Percentiles rank a stretch among this genome's conserved stretches.
phyloP scores from a whole-genome alignment of 64 coral and sea anemone genomes.

The Stichodactyla mertensii region DNA sequence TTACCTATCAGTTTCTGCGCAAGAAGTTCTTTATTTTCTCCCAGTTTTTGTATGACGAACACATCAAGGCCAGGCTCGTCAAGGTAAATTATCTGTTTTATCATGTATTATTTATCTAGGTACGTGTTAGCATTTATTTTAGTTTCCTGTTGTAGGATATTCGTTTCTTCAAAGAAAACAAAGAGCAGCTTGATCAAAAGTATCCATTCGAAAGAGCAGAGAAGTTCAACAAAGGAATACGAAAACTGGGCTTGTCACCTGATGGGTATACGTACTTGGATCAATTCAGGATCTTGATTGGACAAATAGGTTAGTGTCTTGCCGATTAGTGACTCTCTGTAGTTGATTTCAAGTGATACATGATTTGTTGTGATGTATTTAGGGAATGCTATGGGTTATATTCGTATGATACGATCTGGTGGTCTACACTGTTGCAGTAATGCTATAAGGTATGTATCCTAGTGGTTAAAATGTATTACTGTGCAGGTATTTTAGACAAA shows the following conservation, averaged over 20 bases:
- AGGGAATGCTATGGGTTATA: constrained; percentile 95
- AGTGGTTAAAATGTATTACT: background rate
- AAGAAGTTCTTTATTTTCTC: constrained; percentile 99
- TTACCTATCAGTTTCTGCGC: constrained; percentile 94
- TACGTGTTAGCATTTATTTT: background rate
- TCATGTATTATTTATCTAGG: background rate
- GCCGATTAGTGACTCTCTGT: background rate
- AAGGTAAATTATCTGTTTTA: constrained; percentile 45
- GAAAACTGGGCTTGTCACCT: constrained; percentile 93
- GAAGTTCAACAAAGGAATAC: constrained; percentile 98
- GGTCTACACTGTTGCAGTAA: constrained; percentile 89
- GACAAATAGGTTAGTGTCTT: constrained; percentile 66
- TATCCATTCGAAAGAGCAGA: constrained; percentile 96
- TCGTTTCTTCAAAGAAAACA: constrained; percentile 86
- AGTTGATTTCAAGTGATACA: background rate
- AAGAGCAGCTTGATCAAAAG: constrained; percentile 76
- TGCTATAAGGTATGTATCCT: constrained; percentile 66
- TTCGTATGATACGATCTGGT: constrained; percentile 95
- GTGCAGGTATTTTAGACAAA: background rate
- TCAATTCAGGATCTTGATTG: constrained; percentile 91
- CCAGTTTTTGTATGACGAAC: constrained; percentile 96
- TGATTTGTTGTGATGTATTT: background rate
- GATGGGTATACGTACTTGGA: constrained; percentile 83
- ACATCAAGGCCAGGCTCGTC: constrained; percentile 96
- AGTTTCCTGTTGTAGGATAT: constrained; percentile 57